Conservation (phyloP, 2,888 invertebrate genomes). For the Chymomyza procnemis region DNA sequence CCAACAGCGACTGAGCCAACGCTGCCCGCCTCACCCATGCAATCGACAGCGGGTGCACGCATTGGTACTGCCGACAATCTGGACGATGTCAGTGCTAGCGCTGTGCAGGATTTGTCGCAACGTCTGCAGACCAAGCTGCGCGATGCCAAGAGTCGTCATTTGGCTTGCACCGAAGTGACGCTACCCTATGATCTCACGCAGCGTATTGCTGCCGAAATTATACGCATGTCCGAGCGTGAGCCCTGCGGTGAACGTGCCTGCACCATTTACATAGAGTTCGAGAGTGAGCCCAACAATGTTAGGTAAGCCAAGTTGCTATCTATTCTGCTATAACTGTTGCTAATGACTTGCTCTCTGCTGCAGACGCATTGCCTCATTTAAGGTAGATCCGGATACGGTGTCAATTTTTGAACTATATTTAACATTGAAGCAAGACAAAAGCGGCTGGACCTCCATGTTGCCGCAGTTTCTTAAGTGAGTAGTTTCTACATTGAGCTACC, state of each 20-base stretch:
- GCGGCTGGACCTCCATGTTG: slow-evolving; percentile 91
- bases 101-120: slow-evolving; percentile 83
- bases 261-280: slow-evolving; percentile 90
- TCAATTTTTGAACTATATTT: slow-evolving; percentile 94
- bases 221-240: slow-evolving; percentile 91
- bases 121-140: slow-evolving; percentile 88
- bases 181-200: slow-evolving; percentile 90
- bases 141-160: slow-evolving; percentile 87
- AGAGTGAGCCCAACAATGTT: slow-evolving; percentile 82
- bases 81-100: slow-evolving; percentile 72
- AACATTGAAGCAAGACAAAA: slow-evolving; percentile 90
- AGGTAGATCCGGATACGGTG: slow-evolving; percentile 91
- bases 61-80: slow-evolving; percentile 58
- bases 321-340: not conserved
- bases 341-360: slow-evolving; percentile 10
- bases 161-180: slow-evolving; percentile 91
- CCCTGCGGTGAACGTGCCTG: slow-evolving; percentile 94
- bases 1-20: slow-evolving; percentile 13
- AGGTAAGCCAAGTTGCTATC: slow-evolving; percentile 75
- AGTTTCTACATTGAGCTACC: slow-evolving; percentile 19
- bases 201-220: slow-evolving; percentile 87
- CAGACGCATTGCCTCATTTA: slow-evolving; percentile 88
- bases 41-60: slow-evolving; percentile 54
- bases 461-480: slow-evolving; percentile 95
- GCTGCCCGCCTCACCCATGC: slow-evolving; percentile 58